phyloP scores from a whole-genome alignment of 2,888 invertebrate species.

The Ischnus inquisitorius region DNA sequence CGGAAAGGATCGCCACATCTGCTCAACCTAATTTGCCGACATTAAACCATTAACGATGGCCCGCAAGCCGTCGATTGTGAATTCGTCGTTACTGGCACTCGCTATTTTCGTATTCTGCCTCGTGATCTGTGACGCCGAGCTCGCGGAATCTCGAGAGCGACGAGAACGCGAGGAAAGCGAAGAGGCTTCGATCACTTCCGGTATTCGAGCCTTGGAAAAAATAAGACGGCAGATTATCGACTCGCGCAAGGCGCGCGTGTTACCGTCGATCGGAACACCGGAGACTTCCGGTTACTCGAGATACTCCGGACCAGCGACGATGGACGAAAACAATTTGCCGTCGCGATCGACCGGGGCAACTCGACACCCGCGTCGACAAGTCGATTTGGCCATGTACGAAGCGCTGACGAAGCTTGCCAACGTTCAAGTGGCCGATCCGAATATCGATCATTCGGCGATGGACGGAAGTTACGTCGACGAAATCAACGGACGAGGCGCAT shows the following conservation, averaged over 20 bases:
- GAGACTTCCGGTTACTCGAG: neutral
- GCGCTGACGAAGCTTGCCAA: conserved; percentile 77
- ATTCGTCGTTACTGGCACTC: neutral
- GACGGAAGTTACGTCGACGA: conserved; percentile 42
- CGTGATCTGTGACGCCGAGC: conserved; percentile 10
- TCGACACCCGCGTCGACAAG: conserved; percentile 57
- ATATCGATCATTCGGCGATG: conserved; percentile 8
- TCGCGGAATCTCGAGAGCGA: neutral
- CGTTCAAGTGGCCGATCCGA: conserved; percentile 65
- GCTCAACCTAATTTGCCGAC: neutral
- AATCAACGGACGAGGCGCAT: conserved; percentile 41
- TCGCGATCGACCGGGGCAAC: neutral
- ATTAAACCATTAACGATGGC: conserved; percentile 25
- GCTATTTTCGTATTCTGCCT: neutral
- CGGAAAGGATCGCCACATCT: neutral
- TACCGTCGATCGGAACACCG: neutral
- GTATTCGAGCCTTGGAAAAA: conserved; percentile 45
- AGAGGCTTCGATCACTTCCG: conserved; percentile 30
- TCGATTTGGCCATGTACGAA: conserved; percentile 70
- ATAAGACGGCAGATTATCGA: conserved; percentile 39
- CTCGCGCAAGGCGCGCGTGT: neutral
- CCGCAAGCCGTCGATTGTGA: neutral
- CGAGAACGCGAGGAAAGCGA: neutral
- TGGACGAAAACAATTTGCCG: neutral
- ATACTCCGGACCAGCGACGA: neutral